Evolutionary conservation across 2,888 invertebrate species (phyloP).

Genomic region (Pandemis cinnamomeana): DNA sequence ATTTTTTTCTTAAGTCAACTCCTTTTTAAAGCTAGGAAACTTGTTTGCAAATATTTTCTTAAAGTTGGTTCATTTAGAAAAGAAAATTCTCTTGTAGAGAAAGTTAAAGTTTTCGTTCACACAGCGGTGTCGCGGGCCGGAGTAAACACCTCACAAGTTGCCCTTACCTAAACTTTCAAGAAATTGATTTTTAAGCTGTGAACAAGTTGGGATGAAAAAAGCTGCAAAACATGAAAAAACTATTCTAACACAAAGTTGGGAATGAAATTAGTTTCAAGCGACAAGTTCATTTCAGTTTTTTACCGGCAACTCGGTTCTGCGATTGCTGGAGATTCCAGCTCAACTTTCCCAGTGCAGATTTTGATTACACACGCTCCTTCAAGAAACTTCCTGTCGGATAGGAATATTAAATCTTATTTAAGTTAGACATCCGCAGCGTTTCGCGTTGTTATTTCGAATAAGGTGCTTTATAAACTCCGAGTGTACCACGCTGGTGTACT

Average conservation of each 20-base stretch:
- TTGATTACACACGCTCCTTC: conserved; percentile 84
- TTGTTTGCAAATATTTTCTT: conserved; percentile 67
- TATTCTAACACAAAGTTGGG: conserved; percentile 79
- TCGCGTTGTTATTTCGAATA: conserved; percentile 82
- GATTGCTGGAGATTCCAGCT: conserved; percentile 76
- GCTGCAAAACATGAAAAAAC: conserved; percentile 74
- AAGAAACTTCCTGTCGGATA: conserved; percentile 79
- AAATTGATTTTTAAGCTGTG: conserved; percentile 82
- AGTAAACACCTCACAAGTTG: conserved; percentile 77
- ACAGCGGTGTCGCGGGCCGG: conserved; percentile 58
- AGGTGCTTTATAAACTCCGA: conserved; percentile 77
- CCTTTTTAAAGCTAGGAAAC: conserved; percentile 58
- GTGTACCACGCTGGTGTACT: conserved; percentile 57
- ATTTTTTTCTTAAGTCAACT: conserved; percentile 54
- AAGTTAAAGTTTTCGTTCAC: conserved; percentile 68
- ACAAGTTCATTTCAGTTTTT: conserved; percentile 83
- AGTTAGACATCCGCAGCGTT: conserved; percentile 80
- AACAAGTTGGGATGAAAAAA: conserved; percentile 71
- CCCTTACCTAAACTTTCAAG: conserved; percentile 68
- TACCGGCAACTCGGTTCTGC: conserved; percentile 73
- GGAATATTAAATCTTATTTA: conserved; percentile 85
- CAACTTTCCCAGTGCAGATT: conserved; percentile 80
- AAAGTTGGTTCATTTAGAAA: conserved; percentile 73
- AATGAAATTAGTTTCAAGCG: conserved; percentile 83
- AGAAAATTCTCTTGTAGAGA: conserved; percentile 60